These are phyloP conservation scores for Leptopterna dolabrata DNA, from an alignment of 2,888 invertebrate genomes.

Conservation along the genomic window DNA sequence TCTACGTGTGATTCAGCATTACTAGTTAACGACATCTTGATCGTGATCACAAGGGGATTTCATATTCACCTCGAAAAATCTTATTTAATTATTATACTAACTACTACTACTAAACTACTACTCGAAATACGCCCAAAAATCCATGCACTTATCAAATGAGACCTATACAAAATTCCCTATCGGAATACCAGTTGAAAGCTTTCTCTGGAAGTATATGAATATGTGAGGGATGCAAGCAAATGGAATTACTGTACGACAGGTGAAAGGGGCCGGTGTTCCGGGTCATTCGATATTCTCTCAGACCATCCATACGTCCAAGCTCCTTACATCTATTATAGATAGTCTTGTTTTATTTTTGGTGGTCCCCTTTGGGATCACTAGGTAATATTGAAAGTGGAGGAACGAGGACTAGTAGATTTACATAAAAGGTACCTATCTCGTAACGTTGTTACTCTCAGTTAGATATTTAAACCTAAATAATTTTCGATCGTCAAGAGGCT, in stretches of 20 bases:
- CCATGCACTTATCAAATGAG: too few relatives aligned
- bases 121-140: too few relatives aligned
- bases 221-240: neutral
- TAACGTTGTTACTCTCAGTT: neutral
- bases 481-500: too few relatives aligned
- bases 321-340: neutral
- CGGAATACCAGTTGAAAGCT: neutral
- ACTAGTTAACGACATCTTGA: too few relatives aligned
- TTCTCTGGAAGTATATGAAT: neutral
- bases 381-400: too few relatives aligned
- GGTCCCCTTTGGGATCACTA: too few relatives aligned
- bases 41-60: too few relatives aligned
- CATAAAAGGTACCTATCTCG: neutral
- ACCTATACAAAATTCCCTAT: neutral
- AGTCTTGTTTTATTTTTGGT: too few relatives aligned
- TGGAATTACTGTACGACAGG: neutral
- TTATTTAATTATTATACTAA: too few relatives aligned
- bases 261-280: neutral
- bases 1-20: too few relatives aligned
- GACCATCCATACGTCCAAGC: neutral
- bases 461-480: neutral
- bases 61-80: too few relatives aligned
- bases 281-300: neutral
- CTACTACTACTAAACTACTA: too few relatives aligned
- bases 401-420: neutral